A percentile compares a stretch with the other conserved stretches of the same genome.
phyloP scores from a whole-genome alignment of 2,888 invertebrate species.

The Heterodera filipjevi region DNA sequence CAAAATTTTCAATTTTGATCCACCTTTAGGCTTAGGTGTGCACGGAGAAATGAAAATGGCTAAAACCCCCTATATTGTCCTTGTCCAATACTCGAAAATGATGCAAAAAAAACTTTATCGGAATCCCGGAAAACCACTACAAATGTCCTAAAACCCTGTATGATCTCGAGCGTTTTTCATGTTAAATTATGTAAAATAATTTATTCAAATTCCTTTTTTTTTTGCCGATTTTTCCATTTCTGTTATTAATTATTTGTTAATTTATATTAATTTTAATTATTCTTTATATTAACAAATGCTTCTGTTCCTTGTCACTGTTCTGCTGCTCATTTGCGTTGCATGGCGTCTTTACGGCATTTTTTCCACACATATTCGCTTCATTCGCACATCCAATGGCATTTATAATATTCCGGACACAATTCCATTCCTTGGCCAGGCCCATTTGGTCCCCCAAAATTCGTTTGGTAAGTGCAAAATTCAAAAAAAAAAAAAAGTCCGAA shows the following conservation, averaged over 20 bases:
- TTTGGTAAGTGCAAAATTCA: slow-evolving; percentile 7
- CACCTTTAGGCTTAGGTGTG: too few relatives aligned
- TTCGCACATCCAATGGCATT: neutral
- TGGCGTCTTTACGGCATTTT: neutral
- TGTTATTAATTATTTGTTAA: neutral
- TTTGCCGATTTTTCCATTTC: neutral
- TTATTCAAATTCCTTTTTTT: neutral
- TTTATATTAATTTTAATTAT: neutral
- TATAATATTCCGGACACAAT: neutral
- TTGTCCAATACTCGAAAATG: too few relatives aligned
- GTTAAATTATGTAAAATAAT: too few relatives aligned
- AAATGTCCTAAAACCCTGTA: too few relatives aligned
- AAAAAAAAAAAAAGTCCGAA: too few relatives aligned
- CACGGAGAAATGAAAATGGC: too few relatives aligned
- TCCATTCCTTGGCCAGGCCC: neutral
- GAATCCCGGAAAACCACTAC: too few relatives aligned
- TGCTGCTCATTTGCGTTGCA: neutral
- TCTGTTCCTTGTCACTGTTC: neutral
- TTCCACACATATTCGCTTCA: neutral
- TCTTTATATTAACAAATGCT: neutral
- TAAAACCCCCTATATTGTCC: too few relatives aligned
- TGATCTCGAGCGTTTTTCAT: too few relatives aligned
- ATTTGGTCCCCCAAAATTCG: neutral
- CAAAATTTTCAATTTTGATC: too few relatives aligned
- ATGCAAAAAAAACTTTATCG: too few relatives aligned